Base-by-base conservation (phyloP, 2,888 invertebrate species). In the Leucophora obtusa region DNA sequence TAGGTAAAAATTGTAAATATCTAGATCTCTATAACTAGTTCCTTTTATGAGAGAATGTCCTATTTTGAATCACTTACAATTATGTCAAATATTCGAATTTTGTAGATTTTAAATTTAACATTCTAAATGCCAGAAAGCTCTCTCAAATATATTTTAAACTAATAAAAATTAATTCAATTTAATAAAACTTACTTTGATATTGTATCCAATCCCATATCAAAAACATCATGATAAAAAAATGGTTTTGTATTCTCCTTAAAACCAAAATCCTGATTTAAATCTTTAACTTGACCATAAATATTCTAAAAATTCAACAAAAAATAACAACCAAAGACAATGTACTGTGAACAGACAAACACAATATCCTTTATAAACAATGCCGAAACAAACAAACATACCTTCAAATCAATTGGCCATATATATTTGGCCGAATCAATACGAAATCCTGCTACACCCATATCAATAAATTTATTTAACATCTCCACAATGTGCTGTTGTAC, bases 391-490 rank as follows among this genome's bases (percentile, higher is more conserved):
- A 43, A 15, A 58, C 65, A 93, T 58, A 84, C 85, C 74, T 91
- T 85, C 35, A 97, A 90, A 87, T 97, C 96, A 0, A 88, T 87
- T 0, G 97, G 95, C 93, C 93, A 94, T 93, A 95, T 95, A 87
- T 95, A 94, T 84, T 94, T 95, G 0, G 94, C 94, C 10, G 94
- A 94, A 86, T 95, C 95, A 59, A 95, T 92, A 86, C 94, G 93
- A 91, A 96, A 96, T 21, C 96, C 96, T 87, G 96, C 96, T 0
- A 96, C 95, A 38, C 96, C 96, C 75, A 93, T 87, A 65, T 92
- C 92, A 68, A 87, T 82, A 60, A 87, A 82, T 70, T 84, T 82
- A 76, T 87, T 84, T 33, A 89, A 78, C 68, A 86, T 85, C 1
- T 83, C 79, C 14, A 86, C 81, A 11, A 95, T 92, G 87, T 92